A percentile compares a stretch with the other conserved stretches of the same genome.
Conservation (phyloP, 2,888 invertebrate genomes). For the Parochlus steinenii region DNA sequence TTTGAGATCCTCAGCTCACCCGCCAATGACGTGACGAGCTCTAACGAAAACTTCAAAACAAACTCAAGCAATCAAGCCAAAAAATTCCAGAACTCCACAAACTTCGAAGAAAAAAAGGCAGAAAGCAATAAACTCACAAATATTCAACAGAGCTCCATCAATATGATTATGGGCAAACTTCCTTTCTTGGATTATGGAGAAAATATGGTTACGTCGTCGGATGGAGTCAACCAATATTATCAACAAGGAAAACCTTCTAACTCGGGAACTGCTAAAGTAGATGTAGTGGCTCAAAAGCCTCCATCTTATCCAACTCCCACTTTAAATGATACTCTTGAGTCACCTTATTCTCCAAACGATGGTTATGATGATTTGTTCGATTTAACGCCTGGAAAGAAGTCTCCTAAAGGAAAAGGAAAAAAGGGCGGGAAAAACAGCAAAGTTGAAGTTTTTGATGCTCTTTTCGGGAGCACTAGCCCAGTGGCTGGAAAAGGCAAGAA, state of each 20-base stretch:
- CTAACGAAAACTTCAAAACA: background rate
- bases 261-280: no score
- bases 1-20: slow-evolving; percentile 9
- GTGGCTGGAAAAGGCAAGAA: no score
- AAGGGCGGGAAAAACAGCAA: slow-evolving; percentile 18
- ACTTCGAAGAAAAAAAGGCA: background rate
- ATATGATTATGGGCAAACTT: no score
- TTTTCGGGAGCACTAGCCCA: slow-evolving; percentile 41
- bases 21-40: slow-evolving; percentile 9
- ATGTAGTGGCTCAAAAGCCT: slow-evolving; percentile 4
- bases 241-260: slow-evolving; percentile 1
- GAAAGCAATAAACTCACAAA: no score
- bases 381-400: background rate
- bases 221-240: no score
- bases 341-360: slow-evolving; percentile 8
- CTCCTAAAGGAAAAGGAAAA: slow-evolving; percentile 9
- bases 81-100: background rate
- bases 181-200: no score
- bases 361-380: slow-evolving; percentile 3
- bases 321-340: background rate
- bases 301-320: background rate
- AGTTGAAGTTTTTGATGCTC: slow-evolving; percentile 41
- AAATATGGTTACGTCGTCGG: background rate
- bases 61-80: background rate
- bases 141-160: no score